Percentiles rank a stretch among this genome's conserved stretches.
Conservation (phyloP, 2,888 invertebrate genomes). For the Vannuccia rotundouncinata region DNA sequence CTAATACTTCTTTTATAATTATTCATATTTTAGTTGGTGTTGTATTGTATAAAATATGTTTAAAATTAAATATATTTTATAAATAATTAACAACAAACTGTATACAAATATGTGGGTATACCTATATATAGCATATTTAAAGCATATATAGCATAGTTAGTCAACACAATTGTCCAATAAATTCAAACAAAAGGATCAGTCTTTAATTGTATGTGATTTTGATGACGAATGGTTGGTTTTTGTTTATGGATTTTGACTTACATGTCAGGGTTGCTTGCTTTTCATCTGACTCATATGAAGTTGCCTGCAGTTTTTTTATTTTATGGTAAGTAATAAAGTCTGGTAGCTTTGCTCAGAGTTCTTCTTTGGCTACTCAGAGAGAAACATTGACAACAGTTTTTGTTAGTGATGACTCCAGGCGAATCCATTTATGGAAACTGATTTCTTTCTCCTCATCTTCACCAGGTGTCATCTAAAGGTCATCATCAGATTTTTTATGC, state of each 20-base stretch:
- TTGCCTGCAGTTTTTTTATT: too few relatives aligned
- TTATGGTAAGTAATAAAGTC: too few relatives aligned
- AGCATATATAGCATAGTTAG: not conserved
- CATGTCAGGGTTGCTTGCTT: too few relatives aligned
- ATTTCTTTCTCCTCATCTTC: not conserved
- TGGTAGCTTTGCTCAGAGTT: not conserved
- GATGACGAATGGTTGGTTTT: not conserved
- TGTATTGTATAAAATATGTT: not conserved
- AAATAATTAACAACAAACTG: conserved; percentile 20
- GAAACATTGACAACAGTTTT: not conserved
- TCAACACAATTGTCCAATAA: conserved; percentile 13
- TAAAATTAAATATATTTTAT: not conserved
- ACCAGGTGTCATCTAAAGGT: not conserved
- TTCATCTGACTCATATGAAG: too few relatives aligned
- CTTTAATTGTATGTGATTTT: conserved; percentile 16
- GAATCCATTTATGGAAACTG: not conserved
- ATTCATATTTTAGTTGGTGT: too few relatives aligned
- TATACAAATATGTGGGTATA: conserved; percentile 26
- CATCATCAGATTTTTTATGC: not conserved
- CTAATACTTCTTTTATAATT: too few relatives aligned
- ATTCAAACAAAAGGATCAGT: conserved; percentile 20
- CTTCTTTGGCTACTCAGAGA: not conserved
- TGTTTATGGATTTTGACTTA: conserved; percentile 4
- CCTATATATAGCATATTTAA: too few relatives aligned
- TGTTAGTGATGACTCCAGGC: not conserved